Conservation (phyloP, 2,797 vertebrate species). For the Brotula barbata region DNA sequence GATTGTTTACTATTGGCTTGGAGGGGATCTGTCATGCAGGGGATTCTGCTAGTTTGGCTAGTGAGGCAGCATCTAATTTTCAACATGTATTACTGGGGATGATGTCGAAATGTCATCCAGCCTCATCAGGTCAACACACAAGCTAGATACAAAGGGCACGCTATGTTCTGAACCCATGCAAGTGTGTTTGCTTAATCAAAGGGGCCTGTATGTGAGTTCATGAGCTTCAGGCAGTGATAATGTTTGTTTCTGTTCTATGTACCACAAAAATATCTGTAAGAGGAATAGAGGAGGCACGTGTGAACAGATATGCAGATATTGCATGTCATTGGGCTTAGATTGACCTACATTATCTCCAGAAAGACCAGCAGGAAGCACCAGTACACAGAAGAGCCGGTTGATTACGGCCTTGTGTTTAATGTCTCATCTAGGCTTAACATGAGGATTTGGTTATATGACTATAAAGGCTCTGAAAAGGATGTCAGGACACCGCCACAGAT, state of each 20-base stretch:
- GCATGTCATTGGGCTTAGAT: not conserved
- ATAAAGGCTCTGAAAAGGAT: not conserved
- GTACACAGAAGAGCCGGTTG: not conserved
- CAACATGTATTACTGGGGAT: not conserved
- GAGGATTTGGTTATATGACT: not conserved
- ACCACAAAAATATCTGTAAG: not conserved
- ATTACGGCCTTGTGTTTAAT: not conserved
- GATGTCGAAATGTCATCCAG: conserved; percentile 9
- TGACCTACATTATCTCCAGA: not conserved
- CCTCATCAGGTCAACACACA: not conserved
- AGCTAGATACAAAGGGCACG: not conserved
- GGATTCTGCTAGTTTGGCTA: not conserved
- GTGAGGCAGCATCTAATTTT: conserved; percentile 11
- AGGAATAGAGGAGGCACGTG: not conserved
- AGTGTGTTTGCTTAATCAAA: not conserved
- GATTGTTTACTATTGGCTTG: conserved; percentile 8
- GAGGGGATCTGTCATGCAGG: not conserved
- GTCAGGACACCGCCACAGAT: not conserved
- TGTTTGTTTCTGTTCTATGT: not conserved
- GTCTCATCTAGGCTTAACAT: not conserved
- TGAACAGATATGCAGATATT: not conserved
- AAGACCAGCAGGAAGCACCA: not conserved
- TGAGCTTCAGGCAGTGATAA: not conserved
- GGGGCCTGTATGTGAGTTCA: not conserved
- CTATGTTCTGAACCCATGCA: not conserved